Evolutionary conservation across 2,113 vertebrate species (phyloP).

Genomic region (Laticauda colubrina): DNA sequence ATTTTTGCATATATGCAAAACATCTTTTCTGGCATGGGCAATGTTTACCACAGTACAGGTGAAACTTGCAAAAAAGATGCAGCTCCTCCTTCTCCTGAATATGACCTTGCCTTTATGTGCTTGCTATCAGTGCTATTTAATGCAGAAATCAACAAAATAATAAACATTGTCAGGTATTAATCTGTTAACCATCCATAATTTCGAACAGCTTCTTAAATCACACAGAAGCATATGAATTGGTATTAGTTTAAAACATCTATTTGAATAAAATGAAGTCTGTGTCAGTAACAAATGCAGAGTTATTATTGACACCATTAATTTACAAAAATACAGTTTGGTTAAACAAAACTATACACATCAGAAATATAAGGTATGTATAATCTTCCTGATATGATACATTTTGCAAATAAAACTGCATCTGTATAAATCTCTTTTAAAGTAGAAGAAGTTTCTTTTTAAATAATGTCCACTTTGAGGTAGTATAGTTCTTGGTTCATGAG

Average conservation of each 20-base stretch:
- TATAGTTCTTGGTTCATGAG: slow-evolving; percentile 65
- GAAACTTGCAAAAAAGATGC: neutral
- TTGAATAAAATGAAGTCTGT: slow-evolving; percentile 74
- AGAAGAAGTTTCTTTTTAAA: slow-evolving; percentile 64
- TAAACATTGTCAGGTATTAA: slow-evolving; percentile 69
- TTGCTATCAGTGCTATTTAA: slow-evolving; percentile 25
- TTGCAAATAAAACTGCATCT: slow-evolving; percentile 75
- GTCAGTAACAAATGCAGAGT: slow-evolving; percentile 73
- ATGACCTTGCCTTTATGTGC: slow-evolving; percentile 16
- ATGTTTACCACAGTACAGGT: neutral
- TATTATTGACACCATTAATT: slow-evolving; percentile 87
- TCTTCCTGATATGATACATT: slow-evolving; percentile 64
- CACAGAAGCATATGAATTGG: slow-evolving; percentile 45
- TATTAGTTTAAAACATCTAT: slow-evolving; percentile 68
- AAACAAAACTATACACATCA: slow-evolving; percentile 75
- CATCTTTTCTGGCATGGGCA: neutral
- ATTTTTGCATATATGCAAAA: neutral
- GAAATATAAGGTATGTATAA: slow-evolving; percentile 66
- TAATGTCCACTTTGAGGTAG: slow-evolving; percentile 89
- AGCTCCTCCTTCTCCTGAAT: neutral
- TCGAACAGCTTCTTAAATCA: slow-evolving; percentile 41
- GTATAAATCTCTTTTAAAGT: slow-evolving; percentile 66
- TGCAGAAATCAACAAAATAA: slow-evolving; percentile 67
- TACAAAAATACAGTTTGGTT: slow-evolving; percentile 77
- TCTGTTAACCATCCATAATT: slow-evolving; percentile 59